phyloP scores from a whole-genome alignment of 2,797 vertebrate genomes.

The Amniataba percoides region DNA sequence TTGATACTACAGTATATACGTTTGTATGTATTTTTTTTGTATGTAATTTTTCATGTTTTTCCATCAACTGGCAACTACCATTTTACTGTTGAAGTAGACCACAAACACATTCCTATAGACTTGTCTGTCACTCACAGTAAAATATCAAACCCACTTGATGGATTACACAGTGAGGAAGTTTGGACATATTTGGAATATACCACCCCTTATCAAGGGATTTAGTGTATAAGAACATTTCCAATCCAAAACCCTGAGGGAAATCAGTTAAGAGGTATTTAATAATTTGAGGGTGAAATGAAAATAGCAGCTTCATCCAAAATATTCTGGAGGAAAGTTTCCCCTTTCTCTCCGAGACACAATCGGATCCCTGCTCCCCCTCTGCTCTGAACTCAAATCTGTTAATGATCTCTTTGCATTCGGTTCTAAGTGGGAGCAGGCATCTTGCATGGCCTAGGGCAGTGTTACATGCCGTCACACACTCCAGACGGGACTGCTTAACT shows the following conservation, averaged over 20 bases:
- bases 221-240: slow-evolving; percentile 59
- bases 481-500: slow-evolving; percentile 87
- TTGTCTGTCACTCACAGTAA: slow-evolving; percentile 24
- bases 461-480: slow-evolving; percentile 84
- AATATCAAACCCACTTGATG: slow-evolving; percentile 35
- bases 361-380: slow-evolving; percentile 37
- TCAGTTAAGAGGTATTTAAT: slow-evolving; percentile 61
- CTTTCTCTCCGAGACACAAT: slow-evolving; percentile 53
- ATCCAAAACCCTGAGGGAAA: slow-evolving; percentile 53
- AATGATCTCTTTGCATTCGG: slow-evolving; percentile 82
- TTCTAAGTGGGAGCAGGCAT: slow-evolving; percentile 84
- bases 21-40: neutral
- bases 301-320: slow-evolving; percentile 49
- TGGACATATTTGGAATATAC: slow-evolving; percentile 46
- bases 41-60: neutral
- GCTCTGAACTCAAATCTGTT: slow-evolving; percentile 77
- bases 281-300: slow-evolving; percentile 62
- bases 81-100: neutral
- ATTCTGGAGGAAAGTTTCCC: slow-evolving; percentile 40
- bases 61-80: neutral
- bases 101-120: slow-evolving; percentile 14
- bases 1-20: neutral
- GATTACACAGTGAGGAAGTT: slow-evolving; percentile 43
- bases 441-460: slow-evolving; percentile 74
- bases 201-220: slow-evolving; percentile 57